Conservation (phyloP, 1,140 invertebrate species). For the Metaphire vulgaris region DNA sequence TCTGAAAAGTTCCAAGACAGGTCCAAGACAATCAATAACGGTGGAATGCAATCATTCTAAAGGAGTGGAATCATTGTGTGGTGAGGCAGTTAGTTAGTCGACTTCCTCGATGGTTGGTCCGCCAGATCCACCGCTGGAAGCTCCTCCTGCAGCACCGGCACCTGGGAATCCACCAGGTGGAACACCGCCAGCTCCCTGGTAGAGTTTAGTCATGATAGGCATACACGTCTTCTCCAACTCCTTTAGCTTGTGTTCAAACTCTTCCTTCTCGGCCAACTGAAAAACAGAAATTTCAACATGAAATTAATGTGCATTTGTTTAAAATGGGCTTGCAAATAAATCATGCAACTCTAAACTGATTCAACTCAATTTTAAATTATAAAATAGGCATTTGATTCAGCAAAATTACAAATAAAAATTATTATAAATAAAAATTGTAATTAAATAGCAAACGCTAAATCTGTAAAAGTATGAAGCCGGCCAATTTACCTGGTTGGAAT, state of each 20-base stretch:
- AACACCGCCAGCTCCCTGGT: conserved; percentile 48
- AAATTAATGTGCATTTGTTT: no score
- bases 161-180: conserved; percentile 37
- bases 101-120: conserved; percentile 84
- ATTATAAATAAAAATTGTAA: no score
- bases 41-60: neutral
- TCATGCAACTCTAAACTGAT: no score
- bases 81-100: conserved; percentile 62
- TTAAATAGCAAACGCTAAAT: no score
- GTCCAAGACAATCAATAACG: neutral
- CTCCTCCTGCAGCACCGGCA: conserved; percentile 32
- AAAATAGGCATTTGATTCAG: no score
- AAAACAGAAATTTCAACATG: no score
- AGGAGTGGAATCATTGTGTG: neutral
- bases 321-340: no score
- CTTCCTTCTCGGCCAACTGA: conserved; percentile 45
- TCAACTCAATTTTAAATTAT: no score
- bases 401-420: no score
- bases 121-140: conserved; percentile 37
- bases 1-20: neutral
- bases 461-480: no score
- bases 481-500: conserved; percentile 70
- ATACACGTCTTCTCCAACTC: conserved; percentile 50
- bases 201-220: conserved; percentile 55
- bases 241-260: conserved; percentile 50